Percentiles rank a stretch among this genome's conserved stretches.
Conservation (phyloP, 2,113 vertebrate genomes). For the Notothenia rossii region DNA sequence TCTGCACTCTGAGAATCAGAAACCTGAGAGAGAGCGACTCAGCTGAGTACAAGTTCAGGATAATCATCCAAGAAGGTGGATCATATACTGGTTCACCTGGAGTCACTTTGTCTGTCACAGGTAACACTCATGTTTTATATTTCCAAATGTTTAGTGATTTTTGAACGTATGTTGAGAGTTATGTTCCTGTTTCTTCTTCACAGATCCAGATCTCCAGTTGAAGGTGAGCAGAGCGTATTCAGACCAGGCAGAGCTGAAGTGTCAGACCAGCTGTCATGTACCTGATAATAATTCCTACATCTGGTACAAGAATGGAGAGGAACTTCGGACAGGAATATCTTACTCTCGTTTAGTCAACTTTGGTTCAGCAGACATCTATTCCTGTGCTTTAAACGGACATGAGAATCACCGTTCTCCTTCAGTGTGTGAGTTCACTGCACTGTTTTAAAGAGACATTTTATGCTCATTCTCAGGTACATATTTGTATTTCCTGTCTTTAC, state of each 20-base stretch:
- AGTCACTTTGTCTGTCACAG: slow-evolving; percentile 35
- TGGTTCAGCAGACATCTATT: neutral
- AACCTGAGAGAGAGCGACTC: slow-evolving; percentile 17
- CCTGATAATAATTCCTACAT: neutral
- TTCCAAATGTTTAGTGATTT: neutral
- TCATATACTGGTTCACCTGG: neutral
- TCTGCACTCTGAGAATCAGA: neutral
- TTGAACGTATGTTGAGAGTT: too few relatives aligned
- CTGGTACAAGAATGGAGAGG: slow-evolving; percentile 17
- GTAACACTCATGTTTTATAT: slow-evolving; percentile 2
- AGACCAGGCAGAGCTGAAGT: neutral
- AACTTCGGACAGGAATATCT: rapidly evolving
- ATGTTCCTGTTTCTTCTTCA: neutral
- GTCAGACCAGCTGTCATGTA: neutral
- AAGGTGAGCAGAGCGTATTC: too few relatives aligned
- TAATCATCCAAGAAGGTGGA: neutral
- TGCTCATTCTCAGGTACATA: too few relatives aligned
- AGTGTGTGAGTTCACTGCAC: slow-evolving; percentile 31
- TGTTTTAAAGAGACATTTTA: too few relatives aligned
- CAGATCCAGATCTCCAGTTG: neutral
- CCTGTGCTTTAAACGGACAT: slow-evolving; percentile 8
- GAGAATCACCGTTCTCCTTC: neutral
- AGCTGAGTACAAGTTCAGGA: slow-evolving; percentile 22
- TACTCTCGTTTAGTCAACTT: rapidly evolving
- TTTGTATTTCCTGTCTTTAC: too few relatives aligned